phyloP scores from a whole-genome alignment of 2,888 invertebrate genomes.

The Stenchaetothrips biformis region DNA sequence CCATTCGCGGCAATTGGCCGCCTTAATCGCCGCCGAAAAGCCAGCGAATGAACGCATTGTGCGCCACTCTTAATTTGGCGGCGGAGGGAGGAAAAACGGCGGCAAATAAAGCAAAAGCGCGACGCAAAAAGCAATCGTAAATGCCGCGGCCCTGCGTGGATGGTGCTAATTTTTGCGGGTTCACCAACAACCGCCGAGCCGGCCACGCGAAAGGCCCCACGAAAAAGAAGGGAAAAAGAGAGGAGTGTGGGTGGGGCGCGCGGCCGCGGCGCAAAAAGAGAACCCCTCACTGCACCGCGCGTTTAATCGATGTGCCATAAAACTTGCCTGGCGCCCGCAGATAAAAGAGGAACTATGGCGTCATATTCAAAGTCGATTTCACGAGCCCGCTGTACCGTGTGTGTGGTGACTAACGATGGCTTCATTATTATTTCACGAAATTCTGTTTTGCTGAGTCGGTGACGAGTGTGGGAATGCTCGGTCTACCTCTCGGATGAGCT shows the following conservation, averaged over 20 bases:
- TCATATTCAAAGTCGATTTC: neutral
- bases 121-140: neutral
- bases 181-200: neutral
- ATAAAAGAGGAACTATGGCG: slow-evolving; percentile 9
- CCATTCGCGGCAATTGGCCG: neutral
- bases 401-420: neutral
- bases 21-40: slow-evolving; percentile 5
- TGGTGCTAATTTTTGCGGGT: slow-evolving; percentile 18
- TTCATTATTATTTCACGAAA: neutral
- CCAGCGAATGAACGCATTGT: slow-evolving; percentile 8
- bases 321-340: slow-evolving; percentile 1
- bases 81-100: neutral
- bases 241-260: neutral
- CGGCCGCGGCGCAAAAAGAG: slow-evolving; percentile 1
- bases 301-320: slow-evolving; percentile 14
- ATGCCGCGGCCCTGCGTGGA: neutral
- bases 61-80: neutral
- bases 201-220: neutral
- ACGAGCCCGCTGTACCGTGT: neutral
- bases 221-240: neutral
- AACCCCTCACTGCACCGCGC: neutral
- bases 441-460: neutral
- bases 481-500: neutral
- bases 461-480: neutral
- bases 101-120: neutral